Base-by-base conservation (phyloP, 2,888 invertebrate genomes). In the Lithophane leautieri region DNA sequence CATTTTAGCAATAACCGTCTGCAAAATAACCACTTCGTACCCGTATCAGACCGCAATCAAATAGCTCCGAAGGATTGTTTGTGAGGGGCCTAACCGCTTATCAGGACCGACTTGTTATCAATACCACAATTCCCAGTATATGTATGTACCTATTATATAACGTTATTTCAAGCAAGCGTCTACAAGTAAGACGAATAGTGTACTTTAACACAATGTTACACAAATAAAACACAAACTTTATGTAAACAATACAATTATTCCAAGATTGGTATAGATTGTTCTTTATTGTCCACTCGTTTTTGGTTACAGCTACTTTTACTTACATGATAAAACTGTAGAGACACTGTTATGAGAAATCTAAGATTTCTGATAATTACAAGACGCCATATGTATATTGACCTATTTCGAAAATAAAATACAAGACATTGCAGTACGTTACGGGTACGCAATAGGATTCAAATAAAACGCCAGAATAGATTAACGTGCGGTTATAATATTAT, bases 401-500 rank as follows among this genome's bases (percentile, higher is more conserved):
- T 79, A 73, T 69, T 69, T 56, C 44, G 61, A 79, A 50, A 79
- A 78, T 60, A 54, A 25, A 65, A 83, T 66, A 79, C 67, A 83
- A 65, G 34, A 71, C 28, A 47, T 67, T 67, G 66, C 78, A 62
- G 65, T 83, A 70, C 79, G 42, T 73, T 68, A 81, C 76, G 62
- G 85, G 69, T 76, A 72, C 76, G 67, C 81, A 76, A 54, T 58
- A 75, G 78, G 73, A 65, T 79, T 70, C 88, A 93, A 91, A 88
- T 90, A 91, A 92, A 91, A 84, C 86, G 81, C 84, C 73, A 76
- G 60, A 76, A 84, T 88, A 90, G 91, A 91, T 92, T 94, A 93
- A 93, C 93, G 93, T 91, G 91, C 89, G 95, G 95, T 95, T 95
- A 96, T 96, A 95, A 94, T 95, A 93, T 93, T 95, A 96, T 95